Evolutionary conservation across 1,140 invertebrate species (phyloP).

Genomic region (Sinonovacula constricta): DNA sequence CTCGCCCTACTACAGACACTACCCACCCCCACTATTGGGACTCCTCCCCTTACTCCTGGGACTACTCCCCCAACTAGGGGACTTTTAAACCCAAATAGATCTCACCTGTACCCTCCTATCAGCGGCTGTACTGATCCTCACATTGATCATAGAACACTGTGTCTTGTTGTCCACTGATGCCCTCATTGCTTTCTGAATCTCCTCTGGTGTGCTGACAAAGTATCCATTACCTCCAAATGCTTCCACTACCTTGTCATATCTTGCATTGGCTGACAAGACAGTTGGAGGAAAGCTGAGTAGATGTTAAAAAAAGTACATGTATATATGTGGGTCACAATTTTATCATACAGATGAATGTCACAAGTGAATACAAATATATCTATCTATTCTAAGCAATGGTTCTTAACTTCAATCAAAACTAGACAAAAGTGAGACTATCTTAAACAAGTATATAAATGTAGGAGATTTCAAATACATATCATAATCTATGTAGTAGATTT

Average conservation of each 20-base stretch:
- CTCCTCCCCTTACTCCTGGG: not conserved
- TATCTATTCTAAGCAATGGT: too few relatives aligned
- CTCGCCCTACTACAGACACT: not conserved
- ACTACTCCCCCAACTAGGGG: not conserved
- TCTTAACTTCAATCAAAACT: too few relatives aligned
- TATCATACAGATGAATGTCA: not conserved
- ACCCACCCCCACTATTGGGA: too few relatives aligned
- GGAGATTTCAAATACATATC: too few relatives aligned
- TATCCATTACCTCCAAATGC: conserved; percentile 91
- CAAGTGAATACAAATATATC: not conserved
- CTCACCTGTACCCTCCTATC: conserved; percentile 91
- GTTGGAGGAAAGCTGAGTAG: conserved; percentile 85
- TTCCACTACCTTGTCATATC: conserved; percentile 94
- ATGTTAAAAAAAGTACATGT: not conserved
- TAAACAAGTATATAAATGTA: too few relatives aligned
- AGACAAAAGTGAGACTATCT: too few relatives aligned
- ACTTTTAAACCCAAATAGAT: not conserved
- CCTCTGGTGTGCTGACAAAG: conserved; percentile 86
- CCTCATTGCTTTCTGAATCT: conserved; percentile 86
- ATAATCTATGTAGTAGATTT: too few relatives aligned
- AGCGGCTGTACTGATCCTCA: conserved; percentile 91
- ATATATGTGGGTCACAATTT: not conserved
- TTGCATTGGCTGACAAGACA: conserved; percentile 86
- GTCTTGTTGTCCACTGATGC: conserved; percentile 83
- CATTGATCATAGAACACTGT: conserved; percentile 92